A percentile compares a stretch with the other conserved stretches of the same genome.
Conservation (phyloP, 2,888 invertebrate genomes). For the Pegoplata infirma region DNA sequence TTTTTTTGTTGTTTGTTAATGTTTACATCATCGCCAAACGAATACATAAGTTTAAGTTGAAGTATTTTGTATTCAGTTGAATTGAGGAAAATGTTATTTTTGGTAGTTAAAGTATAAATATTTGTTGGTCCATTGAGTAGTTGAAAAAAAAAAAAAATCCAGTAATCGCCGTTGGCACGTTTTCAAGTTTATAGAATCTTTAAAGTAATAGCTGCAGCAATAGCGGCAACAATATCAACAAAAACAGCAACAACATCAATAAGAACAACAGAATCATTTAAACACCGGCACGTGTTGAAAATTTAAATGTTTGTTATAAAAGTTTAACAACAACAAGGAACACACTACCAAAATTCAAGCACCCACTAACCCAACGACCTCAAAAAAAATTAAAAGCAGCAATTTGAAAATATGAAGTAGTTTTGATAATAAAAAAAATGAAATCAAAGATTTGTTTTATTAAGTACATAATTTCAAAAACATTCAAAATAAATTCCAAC, state of each 20-base stretch:
- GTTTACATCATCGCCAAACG: not conserved
- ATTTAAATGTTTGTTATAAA: conserved; percentile 59
- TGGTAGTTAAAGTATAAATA: conserved; percentile 49
- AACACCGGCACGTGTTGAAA: conserved; percentile 63
- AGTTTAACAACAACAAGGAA: conserved; percentile 55
- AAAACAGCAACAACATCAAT: conserved; percentile 12
- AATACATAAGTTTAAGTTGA: no score
- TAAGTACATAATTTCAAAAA: conserved; percentile 16
- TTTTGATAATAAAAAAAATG: conserved; percentile 53
- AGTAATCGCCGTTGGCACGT: conserved; percentile 62
- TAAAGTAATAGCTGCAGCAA: conserved; percentile 31
- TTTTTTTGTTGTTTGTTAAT: conserved; percentile 2
- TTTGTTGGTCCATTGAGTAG: conserved; percentile 61
- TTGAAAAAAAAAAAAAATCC: no score
- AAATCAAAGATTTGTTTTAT: conserved; percentile 43
- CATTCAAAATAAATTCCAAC: conserved; percentile 13
- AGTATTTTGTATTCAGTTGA: not conserved
- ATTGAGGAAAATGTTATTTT: conserved; percentile 4
- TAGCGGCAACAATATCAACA: conserved; percentile 3
- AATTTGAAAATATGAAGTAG: conserved; percentile 31
- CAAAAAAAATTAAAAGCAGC: conserved; percentile 27
- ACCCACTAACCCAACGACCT: conserved; percentile 58
- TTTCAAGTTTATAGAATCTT: conserved; percentile 51
- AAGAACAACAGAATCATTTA: conserved; percentile 49
- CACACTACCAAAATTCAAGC: not conserved